Evolutionary conservation across 1,140 invertebrate genomes (phyloP).

Genomic region (Caerostris extrusa): DNA sequence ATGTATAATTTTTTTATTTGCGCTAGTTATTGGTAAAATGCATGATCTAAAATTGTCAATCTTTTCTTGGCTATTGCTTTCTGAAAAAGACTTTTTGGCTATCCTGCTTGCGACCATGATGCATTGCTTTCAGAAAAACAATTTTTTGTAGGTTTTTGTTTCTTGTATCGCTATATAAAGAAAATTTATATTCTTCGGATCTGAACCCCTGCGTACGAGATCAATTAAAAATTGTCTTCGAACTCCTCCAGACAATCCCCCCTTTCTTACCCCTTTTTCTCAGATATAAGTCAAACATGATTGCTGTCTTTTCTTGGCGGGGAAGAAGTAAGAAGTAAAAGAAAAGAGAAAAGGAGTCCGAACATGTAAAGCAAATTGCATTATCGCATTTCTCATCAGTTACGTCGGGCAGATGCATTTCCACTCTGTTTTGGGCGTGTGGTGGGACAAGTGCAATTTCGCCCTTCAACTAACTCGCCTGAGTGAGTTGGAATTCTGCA

Average conservation of each 20-base stretch:
- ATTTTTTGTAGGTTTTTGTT: too few relatives aligned
- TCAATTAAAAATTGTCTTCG: not conserved
- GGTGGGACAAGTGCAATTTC: slow-evolving; percentile 19
- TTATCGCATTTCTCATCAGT: not conserved
- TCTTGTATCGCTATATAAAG: too few relatives aligned
- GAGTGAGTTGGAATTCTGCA: slow-evolving; percentile 46
- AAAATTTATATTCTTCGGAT: too few relatives aligned
- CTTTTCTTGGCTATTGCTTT: too few relatives aligned
- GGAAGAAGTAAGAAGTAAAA: not conserved
- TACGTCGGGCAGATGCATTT: not conserved
- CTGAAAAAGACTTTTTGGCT: too few relatives aligned
- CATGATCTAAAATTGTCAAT: too few relatives aligned
- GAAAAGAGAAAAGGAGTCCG: not conserved
- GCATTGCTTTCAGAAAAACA: too few relatives aligned
- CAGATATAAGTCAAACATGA: not conserved
- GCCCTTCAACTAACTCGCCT: not conserved
- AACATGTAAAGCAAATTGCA: not conserved
- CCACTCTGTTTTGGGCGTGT: slow-evolving; percentile 51
- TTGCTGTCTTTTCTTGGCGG: not conserved
- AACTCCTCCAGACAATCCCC: too few relatives aligned
- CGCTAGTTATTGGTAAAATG: too few relatives aligned
- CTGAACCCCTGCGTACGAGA: not conserved
- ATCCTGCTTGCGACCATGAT: too few relatives aligned
- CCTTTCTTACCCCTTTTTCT: not conserved
- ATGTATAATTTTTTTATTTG: too few relatives aligned